phyloP scores from a whole-genome alignment of 2,888 invertebrate species.

The Drosophila sordidula region DNA sequence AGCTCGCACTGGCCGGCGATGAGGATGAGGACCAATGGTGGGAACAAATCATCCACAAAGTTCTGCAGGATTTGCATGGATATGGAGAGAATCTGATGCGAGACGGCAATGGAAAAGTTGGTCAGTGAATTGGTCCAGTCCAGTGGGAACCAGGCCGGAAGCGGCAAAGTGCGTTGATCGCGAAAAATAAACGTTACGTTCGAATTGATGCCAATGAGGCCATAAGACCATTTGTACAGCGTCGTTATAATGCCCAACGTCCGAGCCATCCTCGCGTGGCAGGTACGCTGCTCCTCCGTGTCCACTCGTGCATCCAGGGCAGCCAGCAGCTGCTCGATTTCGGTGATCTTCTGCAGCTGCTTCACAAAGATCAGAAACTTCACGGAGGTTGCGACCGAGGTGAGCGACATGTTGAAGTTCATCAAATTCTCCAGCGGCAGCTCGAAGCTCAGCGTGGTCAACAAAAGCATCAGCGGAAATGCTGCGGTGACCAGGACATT shows the following conservation, averaged over 20 bases:
- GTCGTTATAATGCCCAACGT: conserved; percentile 13
- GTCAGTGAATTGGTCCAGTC: conserved; percentile 51
- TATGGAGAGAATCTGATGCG: conserved; percentile 28
- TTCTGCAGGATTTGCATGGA: conserved; percentile 38
- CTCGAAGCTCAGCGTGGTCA: conserved; percentile 31
- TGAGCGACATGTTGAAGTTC: conserved; percentile 49
- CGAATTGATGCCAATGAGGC: not conserved
- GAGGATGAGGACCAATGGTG: conserved; percentile 41
- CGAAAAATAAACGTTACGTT: conserved; percentile 11
- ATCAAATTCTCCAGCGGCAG: conserved; percentile 50
- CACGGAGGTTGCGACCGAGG: conserved; percentile 27
- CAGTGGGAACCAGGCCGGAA: conserved; percentile 58
- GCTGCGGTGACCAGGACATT: conserved; percentile 9
- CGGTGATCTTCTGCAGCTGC: conserved; percentile 21
- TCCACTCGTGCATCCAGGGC: conserved; percentile 36
- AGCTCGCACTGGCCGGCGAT: conserved; percentile 52
- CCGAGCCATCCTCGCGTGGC: not conserved
- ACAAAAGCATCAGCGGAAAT: conserved; percentile 16
- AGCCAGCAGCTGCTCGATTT: conserved; percentile 30
- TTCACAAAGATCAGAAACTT: conserved; percentile 44
- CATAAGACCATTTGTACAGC: conserved; percentile 29
- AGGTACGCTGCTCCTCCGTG: conserved; percentile 8
- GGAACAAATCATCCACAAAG: conserved; percentile 52
- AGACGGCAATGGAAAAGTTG: conserved; percentile 23
- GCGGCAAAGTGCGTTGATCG: conserved; percentile 37